Evolutionary conservation across 2,113 vertebrate genomes (phyloP), one percentile per base, ranked within the genome.

Genomic region (Calyptommatus sinebrachiatus): DNA sequence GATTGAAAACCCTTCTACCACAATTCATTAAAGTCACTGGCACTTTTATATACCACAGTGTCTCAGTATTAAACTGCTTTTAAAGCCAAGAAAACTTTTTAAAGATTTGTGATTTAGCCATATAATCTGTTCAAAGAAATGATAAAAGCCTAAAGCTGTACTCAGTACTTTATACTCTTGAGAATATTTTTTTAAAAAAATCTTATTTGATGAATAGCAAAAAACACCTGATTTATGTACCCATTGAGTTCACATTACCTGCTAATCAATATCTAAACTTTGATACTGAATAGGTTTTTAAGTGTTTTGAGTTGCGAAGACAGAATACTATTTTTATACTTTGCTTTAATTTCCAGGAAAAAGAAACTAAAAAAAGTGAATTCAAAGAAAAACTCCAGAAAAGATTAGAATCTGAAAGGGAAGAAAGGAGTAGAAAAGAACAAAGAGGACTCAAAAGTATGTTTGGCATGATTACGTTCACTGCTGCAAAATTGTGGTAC

Each of bases 321-420:
- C 6, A 69, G 20, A 69, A 61, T 20, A 68, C 18, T 60, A 26
- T 46, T 74, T 85, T 83, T 48, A 53, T 83, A 18, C 86, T 57
- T 91, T 60, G 67, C 28, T 68, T 85, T 91, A 24, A 88, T 3
- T 76, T 89, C 28, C 46, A 95, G 89, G 96, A 96, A 70, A 99
- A 96, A 87, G 92, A 94, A 81, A 90, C 92, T 48, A 97, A 95
- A 92, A 96, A 95, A 91, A 72, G 68, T 14, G 97, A 98, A 89
- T 62, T 85, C 80, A 99, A 97, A 94, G 97, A 98, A 73, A 96
- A 97, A 87, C 86, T 89, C 16, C 94, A 87, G 66, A 97, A 94
- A 89, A 98, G 90, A 65, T 28, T 90, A 80, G 97, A 98, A 7
- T 48, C 86, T 1, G 96, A 98, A 78, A 99, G 95, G 89, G 92